These are phyloP conservation scores for Formicarius rufipectus DNA, from an alignment of 2,113 vertebrate species.

Conservation along the genomic window DNA sequence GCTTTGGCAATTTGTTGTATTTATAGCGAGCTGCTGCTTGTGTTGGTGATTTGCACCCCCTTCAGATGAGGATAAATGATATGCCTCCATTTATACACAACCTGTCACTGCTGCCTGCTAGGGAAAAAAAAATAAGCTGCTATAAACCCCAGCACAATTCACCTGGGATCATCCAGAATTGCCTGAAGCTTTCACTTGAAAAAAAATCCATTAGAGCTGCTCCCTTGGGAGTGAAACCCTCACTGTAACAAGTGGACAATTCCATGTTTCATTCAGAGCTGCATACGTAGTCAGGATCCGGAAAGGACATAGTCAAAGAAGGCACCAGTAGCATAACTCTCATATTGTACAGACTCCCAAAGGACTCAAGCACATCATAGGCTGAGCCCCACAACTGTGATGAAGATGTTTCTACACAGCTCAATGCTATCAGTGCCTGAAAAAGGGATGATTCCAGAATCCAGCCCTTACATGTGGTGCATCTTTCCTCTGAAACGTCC, in stretches of 20 bases:
- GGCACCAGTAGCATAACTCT: background rate
- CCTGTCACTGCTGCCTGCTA: constrained; percentile 11
- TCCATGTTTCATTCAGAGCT: background rate
- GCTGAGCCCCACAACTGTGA: background rate
- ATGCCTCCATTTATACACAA: constrained; percentile 5
- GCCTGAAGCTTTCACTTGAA: constrained; percentile 20
- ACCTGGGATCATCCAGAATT: constrained; percentile 10
- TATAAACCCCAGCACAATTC: constrained; percentile 37
- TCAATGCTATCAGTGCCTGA: background rate
- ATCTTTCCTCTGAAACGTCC: background rate
- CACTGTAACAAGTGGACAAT: background rate
- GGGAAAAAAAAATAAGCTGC: background rate
- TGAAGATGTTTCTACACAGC: background rate
- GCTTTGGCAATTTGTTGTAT: constrained; percentile 1
- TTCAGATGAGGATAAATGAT: constrained; percentile 40
- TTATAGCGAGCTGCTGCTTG: background rate
- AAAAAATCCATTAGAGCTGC: constrained; percentile 29
- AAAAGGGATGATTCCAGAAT: background rate
- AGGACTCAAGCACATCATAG: background rate
- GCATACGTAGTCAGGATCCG: background rate
- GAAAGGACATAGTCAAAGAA: background rate
- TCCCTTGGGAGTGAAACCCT: constrained; percentile 31
- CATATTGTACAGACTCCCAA: background rate
- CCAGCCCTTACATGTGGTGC: background rate
- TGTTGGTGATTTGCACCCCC: constrained; percentile 8